Evolutionary conservation across 2,888 invertebrate species (phyloP).

Genomic region (Toxonevra muliebris): DNA sequence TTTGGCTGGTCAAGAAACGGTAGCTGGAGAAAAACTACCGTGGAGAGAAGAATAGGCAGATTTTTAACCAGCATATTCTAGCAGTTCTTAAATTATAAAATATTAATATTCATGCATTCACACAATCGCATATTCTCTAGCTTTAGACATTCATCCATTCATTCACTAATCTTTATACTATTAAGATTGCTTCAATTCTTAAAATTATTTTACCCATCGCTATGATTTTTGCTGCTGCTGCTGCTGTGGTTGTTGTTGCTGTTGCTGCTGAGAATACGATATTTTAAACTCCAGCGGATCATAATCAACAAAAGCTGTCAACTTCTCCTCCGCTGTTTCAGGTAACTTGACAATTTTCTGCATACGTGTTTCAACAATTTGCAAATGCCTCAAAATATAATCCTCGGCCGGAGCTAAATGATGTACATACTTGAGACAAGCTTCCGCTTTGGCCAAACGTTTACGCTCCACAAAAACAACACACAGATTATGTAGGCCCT

Average conservation of each 20-base stretch:
- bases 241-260: conserved; percentile 17
- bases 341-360: conserved; percentile 58
- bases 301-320: conserved; percentile 60
- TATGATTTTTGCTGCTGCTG: conserved; percentile 15
- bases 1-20: too few species aligned
- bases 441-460: conserved; percentile 82
- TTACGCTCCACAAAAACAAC: conserved; percentile 95
- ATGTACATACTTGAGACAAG: conserved; percentile 84
- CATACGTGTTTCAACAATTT: conserved; percentile 73
- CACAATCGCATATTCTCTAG: too few species aligned
- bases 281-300: conserved; percentile 61
- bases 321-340: conserved; percentile 58
- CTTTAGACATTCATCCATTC: too few species aligned
- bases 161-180: too few species aligned
- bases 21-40: too few species aligned
- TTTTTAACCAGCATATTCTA: too few species aligned
- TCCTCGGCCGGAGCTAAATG: conserved; percentile 87
- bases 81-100: too few species aligned
- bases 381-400: conserved; percentile 89
- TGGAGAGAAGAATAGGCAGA: too few species aligned
- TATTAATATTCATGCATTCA: too few species aligned
- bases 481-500: conserved; percentile 94
- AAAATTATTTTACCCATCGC: too few species aligned
- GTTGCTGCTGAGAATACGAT: conserved; percentile 24
- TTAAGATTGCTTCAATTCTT: too few species aligned